Evolutionary conservation across 1,140 invertebrate species (phyloP), one percentile per base, ranked within the genome.

Genomic region (Papilio polytes): DNA sequence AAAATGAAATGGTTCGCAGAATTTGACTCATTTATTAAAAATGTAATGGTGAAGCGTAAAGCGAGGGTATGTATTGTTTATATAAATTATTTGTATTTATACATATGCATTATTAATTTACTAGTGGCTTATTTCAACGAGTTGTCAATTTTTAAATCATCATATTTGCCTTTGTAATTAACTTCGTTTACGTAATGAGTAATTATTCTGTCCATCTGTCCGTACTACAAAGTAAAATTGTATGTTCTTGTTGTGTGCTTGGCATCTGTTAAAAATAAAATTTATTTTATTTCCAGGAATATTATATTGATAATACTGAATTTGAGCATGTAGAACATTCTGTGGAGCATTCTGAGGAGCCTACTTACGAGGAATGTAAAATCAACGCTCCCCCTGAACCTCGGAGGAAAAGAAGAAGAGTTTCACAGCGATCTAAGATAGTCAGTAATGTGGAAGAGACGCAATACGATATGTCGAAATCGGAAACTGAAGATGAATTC

Each of bases 211-310:
- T 41, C 3, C 36, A 3, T 36, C 36, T 36, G n/a, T n/a, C n/a
- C n/a, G n/a, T 36, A 36, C 36, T 4, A 4, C 36, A 36, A 36
- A 36, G 36, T 36, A 36, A 36, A 4, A 3, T 36, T 36, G 4
- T 36, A 36, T 36, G 36, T 51, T 15, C 48, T 51, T 51, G 48
- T 51, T 2, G 7, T 56, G 53, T 56, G 18, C 6, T 56, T 44
- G 77, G 56, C 46, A 80, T 20, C 70, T 82, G 56, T n/a, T 80
- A 74, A 59, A 63, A 74, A 82, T 48, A 56, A 77, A 70, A 70
- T 48, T 31, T 70, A 46, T 46, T 53, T 77, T 53, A 78, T 78
- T 78, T 78, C 36, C 76, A 78, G 76, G 76, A 78, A 56, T 56
- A 78, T 78, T 56, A n/a, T 56, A 56, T 53, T 59, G 76, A 78